Evolutionary conservation across 2,113 vertebrate species (phyloP).

Genomic region (Peromyscus californicus): DNA sequence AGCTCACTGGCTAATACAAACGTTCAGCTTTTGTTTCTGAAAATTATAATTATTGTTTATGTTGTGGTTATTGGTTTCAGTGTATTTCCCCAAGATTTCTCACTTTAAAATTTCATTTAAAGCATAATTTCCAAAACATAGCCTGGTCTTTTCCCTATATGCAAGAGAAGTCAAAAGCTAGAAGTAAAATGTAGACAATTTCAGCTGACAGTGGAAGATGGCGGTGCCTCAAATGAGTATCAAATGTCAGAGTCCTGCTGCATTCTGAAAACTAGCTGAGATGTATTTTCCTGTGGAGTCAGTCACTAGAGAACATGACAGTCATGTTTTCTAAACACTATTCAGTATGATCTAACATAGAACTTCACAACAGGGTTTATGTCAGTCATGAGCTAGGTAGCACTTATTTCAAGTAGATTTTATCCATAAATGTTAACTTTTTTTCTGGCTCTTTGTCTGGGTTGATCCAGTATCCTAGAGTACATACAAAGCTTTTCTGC

Average conservation of each 20-base stretch:
- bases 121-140: neutral
- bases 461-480: neutral
- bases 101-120: slow-evolving; percentile 13
- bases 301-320: slow-evolving; percentile 26
- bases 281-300: slow-evolving; percentile 50
- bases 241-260: neutral
- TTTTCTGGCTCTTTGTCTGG: slow-evolving; percentile 4
- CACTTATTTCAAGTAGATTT: slow-evolving; percentile 47
- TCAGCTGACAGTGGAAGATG: slow-evolving; percentile 26
- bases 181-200: slow-evolving; percentile 18
- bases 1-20: neutral
- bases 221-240: neutral
- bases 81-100: slow-evolving; percentile 1
- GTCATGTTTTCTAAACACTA: neutral
- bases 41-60: slow-evolving; percentile 42
- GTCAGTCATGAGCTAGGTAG: neutral
- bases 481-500: slow-evolving; percentile 39
- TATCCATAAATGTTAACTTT: neutral
- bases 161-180: neutral
- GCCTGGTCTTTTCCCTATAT: neutral
- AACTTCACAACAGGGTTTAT: slow-evolving; percentile 17
- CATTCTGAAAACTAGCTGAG: slow-evolving; percentile 32
- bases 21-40: neutral
- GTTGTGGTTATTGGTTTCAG: slow-evolving; percentile 15
- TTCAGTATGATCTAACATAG: slow-evolving; percentile 35